Conservation (phyloP, 2,113 vertebrate genomes). For the Miniopterus natalensis region DNA sequence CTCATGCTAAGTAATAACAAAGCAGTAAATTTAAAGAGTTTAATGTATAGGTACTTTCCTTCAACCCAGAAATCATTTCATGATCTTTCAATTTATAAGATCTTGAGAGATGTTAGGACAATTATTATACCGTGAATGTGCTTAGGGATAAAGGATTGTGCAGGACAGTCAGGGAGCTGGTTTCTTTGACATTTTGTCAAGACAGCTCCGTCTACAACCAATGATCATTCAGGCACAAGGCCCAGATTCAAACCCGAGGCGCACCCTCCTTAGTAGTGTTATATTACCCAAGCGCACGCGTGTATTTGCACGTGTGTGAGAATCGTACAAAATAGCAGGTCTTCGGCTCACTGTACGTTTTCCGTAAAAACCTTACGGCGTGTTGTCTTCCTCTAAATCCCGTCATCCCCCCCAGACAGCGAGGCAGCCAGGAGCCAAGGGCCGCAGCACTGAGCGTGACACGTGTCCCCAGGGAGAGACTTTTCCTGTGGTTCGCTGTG, state of each 20-base stretch:
- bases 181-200: background rate
- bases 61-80: background rate
- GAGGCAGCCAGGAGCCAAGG: background rate
- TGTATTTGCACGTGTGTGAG: background rate
- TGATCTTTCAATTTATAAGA: background rate
- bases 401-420: background rate
- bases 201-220: background rate
- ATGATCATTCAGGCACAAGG: background rate
- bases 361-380: background rate
- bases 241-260: accelerated
- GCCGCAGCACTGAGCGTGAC: background rate
- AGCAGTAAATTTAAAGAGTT: background rate
- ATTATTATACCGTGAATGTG: background rate
- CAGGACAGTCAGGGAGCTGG: background rate
- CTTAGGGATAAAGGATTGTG: background rate
- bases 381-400: background rate
- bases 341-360: background rate
- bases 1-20: background rate
- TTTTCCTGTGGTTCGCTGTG: background rate
- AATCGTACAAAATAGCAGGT: background rate
- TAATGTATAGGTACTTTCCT: background rate
- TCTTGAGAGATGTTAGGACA: background rate
- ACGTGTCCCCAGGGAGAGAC: background rate
- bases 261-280: background rate
- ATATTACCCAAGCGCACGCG: accelerated